phyloP scores from a whole-genome alignment of 2,888 invertebrate genomes.

The Alcis repandata region DNA sequence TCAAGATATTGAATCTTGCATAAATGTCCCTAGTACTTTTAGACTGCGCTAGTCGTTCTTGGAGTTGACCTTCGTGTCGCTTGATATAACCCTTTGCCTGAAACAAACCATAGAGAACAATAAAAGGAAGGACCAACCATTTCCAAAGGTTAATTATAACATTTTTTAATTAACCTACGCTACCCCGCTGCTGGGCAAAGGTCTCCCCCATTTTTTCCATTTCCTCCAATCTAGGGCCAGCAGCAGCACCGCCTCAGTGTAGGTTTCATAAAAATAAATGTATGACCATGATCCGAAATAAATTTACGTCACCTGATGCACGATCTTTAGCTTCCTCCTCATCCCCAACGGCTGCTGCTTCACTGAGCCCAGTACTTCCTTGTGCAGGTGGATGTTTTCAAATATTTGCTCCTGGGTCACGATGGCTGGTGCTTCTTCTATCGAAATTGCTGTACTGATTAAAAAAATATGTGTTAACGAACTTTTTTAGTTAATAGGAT shows the following conservation, averaged over 20 bases:
- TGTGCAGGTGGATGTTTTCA: slow-evolving; percentile 95
- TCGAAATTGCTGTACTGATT: slow-evolving; percentile 90
- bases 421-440: slow-evolving; percentile 89
- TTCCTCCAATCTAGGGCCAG: too few species aligned
- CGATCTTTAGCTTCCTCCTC: slow-evolving; percentile 93
- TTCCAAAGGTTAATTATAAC: neutral
- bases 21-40: slow-evolving; percentile 94
- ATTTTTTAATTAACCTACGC: too few species aligned
- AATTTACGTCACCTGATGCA: slow-evolving; percentile 86
- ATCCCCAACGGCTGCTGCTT: slow-evolving; percentile 95
- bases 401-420: slow-evolving; percentile 95
- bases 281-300: too few species aligned
- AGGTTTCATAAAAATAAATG: too few species aligned
- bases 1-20: slow-evolving; percentile 93
- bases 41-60: slow-evolving; percentile 95
- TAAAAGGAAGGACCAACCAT: neutral
- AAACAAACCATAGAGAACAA: slow-evolving; percentile 55
- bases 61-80: slow-evolving; percentile 95
- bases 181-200: too few species aligned
- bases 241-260: too few species aligned
- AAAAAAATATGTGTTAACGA: slow-evolving; percentile 4
- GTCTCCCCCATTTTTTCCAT: too few species aligned
- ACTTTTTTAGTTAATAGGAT: too few species aligned
- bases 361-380: slow-evolving; percentile 95
- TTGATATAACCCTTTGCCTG: slow-evolving; percentile 95